These are phyloP conservation scores for Drosophila colorata DNA, from an alignment of 2,888 invertebrate species.

Conservation along the genomic window DNA sequence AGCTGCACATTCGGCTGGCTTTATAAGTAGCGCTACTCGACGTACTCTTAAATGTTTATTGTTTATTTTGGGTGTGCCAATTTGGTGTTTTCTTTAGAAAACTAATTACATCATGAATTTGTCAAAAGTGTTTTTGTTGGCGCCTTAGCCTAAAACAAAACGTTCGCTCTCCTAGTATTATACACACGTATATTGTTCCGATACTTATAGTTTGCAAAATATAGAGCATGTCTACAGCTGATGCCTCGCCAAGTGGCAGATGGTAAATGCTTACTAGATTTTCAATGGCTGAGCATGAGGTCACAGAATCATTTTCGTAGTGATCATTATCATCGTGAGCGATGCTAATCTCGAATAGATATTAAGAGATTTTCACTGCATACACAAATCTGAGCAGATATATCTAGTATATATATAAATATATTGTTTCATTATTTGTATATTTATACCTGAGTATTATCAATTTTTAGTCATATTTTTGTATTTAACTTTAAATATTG, in stretches of 20 bases:
- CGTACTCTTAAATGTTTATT: constrained; percentile 59
- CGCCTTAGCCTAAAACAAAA: constrained; percentile 12
- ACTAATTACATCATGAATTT: constrained; percentile 77
- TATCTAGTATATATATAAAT: constrained; percentile 1
- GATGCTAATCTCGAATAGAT: constrained; percentile 34
- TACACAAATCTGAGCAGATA: neutral
- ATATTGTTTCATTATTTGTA: neutral
- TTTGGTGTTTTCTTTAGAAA: constrained; percentile 57
- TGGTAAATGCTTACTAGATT: constrained; percentile 46
- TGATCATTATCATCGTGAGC: constrained; percentile 44
- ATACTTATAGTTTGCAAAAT: constrained; percentile 27
- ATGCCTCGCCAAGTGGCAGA: constrained; percentile 46
- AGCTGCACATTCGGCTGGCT: constrained; percentile 17
- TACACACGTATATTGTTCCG: constrained; percentile 16
- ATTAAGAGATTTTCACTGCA: constrained; percentile 12
- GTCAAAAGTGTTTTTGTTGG: constrained; percentile 60
- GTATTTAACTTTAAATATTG: neutral
- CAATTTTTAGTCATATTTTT: neutral
- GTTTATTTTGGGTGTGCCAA: constrained; percentile 77
- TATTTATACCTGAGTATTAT: neutral
- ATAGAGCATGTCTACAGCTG: constrained; percentile 33
- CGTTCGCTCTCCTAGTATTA: constrained; percentile 4
- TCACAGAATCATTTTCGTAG: constrained; percentile 60
- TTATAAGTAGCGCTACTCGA: constrained; percentile 46
- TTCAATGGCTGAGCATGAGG: constrained; percentile 58